Conservation (phyloP, 2,888 invertebrate genomes). For the Dryocosmus kuriphilus region DNA sequence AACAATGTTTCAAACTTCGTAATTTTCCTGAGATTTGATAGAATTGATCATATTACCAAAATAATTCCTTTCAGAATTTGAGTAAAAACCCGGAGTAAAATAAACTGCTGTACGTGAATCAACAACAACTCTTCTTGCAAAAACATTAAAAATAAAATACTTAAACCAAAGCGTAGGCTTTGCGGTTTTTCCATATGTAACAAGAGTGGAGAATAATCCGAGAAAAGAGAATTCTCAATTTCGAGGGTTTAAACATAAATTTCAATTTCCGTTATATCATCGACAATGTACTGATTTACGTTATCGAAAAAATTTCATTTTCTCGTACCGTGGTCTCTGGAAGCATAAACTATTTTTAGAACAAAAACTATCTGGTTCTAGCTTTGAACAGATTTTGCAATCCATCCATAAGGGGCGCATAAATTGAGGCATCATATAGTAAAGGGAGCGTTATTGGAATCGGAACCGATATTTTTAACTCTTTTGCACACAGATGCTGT, state of each 20-base stretch:
- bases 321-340: constrained; percentile 22
- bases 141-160: too few relatives aligned
- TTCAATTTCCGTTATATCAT: constrained; percentile 35
- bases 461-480: constrained; percentile 12
- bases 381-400: constrained; percentile 34
- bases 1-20: too few relatives aligned
- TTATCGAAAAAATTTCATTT: constrained; percentile 35
- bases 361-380: constrained; percentile 7
- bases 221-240: constrained; percentile 10
- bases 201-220: neutral
- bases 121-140: too few relatives aligned
- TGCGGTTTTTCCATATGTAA: neutral
- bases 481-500: constrained; percentile 34
- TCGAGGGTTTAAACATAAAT: constrained; percentile 16
- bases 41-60: too few relatives aligned
- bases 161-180: neutral
- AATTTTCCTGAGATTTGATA: too few relatives aligned
- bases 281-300: constrained; percentile 39
- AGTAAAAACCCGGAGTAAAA: too few relatives aligned
- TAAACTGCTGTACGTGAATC: too few relatives aligned
- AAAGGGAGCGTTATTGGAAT: constrained; percentile 6
- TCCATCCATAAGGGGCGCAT: constrained; percentile 23
- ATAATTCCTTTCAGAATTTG: too few relatives aligned
- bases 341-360: constrained; percentile 36
- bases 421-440: constrained; percentile 29